These are phyloP conservation scores for Phrynosoma platyrhinos DNA, from an alignment of 2,113 vertebrate species.

Conservation along the genomic window DNA sequence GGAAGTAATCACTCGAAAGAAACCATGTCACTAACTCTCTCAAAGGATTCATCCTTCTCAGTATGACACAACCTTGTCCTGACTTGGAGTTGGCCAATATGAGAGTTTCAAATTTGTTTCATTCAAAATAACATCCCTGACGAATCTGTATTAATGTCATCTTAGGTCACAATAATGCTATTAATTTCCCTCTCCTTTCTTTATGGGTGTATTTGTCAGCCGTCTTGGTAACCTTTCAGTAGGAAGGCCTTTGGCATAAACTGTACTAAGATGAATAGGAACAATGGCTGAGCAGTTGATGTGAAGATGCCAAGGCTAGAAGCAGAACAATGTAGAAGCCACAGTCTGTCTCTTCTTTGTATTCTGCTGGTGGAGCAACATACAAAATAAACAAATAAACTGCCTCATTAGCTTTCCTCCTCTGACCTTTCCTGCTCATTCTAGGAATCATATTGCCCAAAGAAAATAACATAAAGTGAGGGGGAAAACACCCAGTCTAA, in stretches of 20 bases:
- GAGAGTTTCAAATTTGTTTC: neutral
- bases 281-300: too few relatives aligned
- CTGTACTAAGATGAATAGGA: neutral
- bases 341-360: too few relatives aligned
- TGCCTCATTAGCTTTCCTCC: too few relatives aligned
- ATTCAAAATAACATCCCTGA: neutral
- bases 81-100: neutral
- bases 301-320: neutral
- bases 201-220: neutral
- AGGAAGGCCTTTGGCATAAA: neutral
- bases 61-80: neutral
- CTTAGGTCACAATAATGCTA: neutral
- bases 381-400: too few relatives aligned
- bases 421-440: too few relatives aligned
- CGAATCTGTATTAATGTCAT: neutral
- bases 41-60: neutral
- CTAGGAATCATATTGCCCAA: too few relatives aligned
- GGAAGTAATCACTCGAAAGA: slow-evolving; percentile 1
- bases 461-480: too few relatives aligned
- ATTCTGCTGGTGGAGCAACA: too few relatives aligned
- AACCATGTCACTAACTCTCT: neutral
- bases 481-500: too few relatives aligned
- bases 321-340: neutral
- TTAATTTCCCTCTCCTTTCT: neutral
- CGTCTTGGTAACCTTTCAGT: neutral